A percentile compares a stretch with the other conserved stretches of the same genome.
Conservation (phyloP, 2,113 vertebrate species). For the Oreotrochilus melanogaster region DNA sequence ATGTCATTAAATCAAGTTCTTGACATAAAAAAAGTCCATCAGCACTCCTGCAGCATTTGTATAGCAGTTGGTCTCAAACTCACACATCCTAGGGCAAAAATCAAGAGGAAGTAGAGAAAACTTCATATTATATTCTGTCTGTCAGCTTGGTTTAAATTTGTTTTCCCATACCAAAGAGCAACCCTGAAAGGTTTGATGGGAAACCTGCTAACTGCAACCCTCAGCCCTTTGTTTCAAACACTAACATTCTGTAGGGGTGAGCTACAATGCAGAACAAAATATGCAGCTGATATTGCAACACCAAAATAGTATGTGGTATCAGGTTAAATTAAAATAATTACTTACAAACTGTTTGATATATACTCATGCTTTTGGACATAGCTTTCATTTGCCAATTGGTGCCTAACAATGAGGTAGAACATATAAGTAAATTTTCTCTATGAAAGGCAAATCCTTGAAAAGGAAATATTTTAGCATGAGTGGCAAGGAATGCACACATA, state of each 20-base stretch:
- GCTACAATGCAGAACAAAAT: background rate
- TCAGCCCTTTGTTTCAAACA: background rate
- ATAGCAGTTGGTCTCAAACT: background rate
- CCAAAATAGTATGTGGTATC: background rate
- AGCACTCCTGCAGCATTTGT: background rate
- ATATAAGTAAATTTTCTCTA: background rate
- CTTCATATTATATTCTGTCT: background rate
- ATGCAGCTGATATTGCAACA: background rate
- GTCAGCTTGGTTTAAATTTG: background rate
- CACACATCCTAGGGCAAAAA: background rate
- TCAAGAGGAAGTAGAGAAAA: background rate
- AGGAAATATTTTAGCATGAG: background rate
- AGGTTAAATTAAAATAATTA: background rate
- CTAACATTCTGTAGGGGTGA: background rate
- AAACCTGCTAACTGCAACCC: background rate
- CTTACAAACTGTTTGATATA: background rate
- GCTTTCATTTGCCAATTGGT: background rate
- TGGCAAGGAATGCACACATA: background rate
- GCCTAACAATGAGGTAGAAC: background rate
- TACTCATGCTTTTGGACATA: background rate
- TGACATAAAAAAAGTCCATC: background rate
- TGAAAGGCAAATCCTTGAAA: background rate
- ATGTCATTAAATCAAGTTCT: background rate
- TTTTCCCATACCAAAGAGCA: background rate
- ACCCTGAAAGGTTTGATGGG: background rate